These are phyloP conservation scores for Brachyistius frenatus DNA, from an alignment of 2,113 vertebrate species.

Conservation along the genomic window DNA sequence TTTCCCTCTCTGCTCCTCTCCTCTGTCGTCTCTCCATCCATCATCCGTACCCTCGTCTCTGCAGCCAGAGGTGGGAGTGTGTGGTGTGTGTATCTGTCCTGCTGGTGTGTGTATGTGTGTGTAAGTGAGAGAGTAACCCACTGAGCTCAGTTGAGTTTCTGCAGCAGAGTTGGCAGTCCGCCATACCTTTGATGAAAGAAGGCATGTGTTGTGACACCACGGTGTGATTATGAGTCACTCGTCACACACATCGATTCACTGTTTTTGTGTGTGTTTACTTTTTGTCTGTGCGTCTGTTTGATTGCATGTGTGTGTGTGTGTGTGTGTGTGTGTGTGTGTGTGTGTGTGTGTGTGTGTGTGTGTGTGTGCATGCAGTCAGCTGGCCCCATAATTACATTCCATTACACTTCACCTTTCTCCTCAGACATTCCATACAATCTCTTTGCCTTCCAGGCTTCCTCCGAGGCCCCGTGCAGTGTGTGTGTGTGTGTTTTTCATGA, in stretches of 20 bases:
- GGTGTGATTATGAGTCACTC: slow-evolving; percentile 54
- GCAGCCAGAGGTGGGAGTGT: slow-evolving; percentile 4
- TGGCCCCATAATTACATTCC: slow-evolving; percentile 77
- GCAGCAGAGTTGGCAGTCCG: slow-evolving; percentile 39
- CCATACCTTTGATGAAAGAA: slow-evolving; percentile 52
- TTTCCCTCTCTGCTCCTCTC: background rate
- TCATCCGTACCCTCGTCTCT: slow-evolving; percentile 41
- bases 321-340: slow-evolving; percentile 18
- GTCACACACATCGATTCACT: slow-evolving; percentile 13
- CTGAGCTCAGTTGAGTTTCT: slow-evolving; percentile 31
- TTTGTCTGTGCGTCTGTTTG: slow-evolving; percentile 5
- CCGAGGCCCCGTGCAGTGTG: slow-evolving; percentile 38
- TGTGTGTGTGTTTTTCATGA: slow-evolving; percentile 40
- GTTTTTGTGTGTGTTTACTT: slow-evolving; percentile 26
- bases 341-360: slow-evolving; percentile 32
- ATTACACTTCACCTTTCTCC: slow-evolving; percentile 79
- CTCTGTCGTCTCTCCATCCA: slow-evolving; percentile 38
- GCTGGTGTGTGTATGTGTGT: slow-evolving; percentile 17
- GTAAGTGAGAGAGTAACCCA: slow-evolving; percentile 19
- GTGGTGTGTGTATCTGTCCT: background rate
- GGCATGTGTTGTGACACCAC: slow-evolving; percentile 39
- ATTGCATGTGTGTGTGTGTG: slow-evolving; percentile 18
- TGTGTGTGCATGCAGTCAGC: slow-evolving; percentile 36
- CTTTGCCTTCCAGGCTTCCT: slow-evolving; percentile 66
- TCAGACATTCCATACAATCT: slow-evolving; percentile 72